Evolutionary conservation across 2,888 invertebrate species (phyloP).

Genomic region (Amiota mariae): DNA sequence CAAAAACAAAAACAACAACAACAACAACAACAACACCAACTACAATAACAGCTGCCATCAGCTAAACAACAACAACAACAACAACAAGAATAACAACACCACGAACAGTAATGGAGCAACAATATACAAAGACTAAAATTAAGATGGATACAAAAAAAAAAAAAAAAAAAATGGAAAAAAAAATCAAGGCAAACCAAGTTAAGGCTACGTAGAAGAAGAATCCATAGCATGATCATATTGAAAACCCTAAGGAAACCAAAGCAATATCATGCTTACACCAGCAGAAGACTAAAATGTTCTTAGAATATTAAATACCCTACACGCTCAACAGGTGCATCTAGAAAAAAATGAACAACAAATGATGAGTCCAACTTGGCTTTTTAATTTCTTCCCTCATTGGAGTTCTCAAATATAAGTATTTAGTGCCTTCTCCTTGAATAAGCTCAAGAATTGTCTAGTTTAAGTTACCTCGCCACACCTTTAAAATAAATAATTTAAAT

Average conservation of each 20-base stretch:
- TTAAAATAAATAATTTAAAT: no score
- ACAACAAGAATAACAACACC: not conserved
- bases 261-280: no score
- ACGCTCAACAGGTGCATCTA: no score
- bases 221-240: conserved; percentile 21
- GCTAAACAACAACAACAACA: not conserved
- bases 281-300: not conserved
- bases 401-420: no score
- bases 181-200: conserved; percentile 4
- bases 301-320: no score
- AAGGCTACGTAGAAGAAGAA: conserved; percentile 14
- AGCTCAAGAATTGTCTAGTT: no score
- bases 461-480: no score
- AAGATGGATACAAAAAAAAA: conserved; percentile 34
- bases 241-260: no score
- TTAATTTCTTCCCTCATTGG: no score
- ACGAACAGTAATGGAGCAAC: not conserved
- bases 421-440: no score
- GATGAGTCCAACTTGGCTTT: no score
- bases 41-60: not conserved
- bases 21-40: not conserved
- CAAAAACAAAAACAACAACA: not conserved
- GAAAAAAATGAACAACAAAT: no score
- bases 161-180: conserved; percentile 50
- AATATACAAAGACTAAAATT: conserved; percentile 13